Base-by-base conservation (phyloP, 2,888 invertebrate species). In the Agriopis leucophaearia region DNA sequence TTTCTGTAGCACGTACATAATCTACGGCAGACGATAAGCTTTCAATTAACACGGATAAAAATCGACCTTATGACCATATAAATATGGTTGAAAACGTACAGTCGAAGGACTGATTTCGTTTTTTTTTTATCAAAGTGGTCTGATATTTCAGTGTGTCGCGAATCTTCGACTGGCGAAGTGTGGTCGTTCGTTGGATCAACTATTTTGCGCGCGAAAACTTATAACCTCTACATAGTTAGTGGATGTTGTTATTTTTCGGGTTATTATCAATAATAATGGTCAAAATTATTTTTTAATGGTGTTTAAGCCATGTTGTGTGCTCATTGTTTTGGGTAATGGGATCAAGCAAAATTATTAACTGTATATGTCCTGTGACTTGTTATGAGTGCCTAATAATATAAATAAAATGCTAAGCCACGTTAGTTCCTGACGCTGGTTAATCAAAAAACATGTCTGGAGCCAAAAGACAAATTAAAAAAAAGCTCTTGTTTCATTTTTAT, bases 121-220 rank as follows among this genome's bases (percentile, higher is more conserved):
- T 55, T 60, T 55, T 72, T 72, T 72, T 70, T 64, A 66, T 68
- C 61, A 70, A 38, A 27, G 50, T 38, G 63, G 55, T 51, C 66
- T 62, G 64, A 50, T 60, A 47, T 70, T 64, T 72, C 74, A 74
- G 74, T 74, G 9, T 55, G 68, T 60, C 58, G 60, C 50, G 64
- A 69, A 71, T 60, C 68, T 69, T 73, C 63, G 70, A 61, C 40
- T 42, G 35, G 42, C 1, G 51, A 45, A 52, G 55, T 38, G 16
- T 45, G 45, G 35, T 62, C 56, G 38, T 38, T 51, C 56, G 18
- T 36, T 45, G 10, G 5, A 50, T 8, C 48, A 44, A 42, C 8
- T 51, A 38, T 18, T 60, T 57, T 56, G 27, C 64, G 68, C 68
- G 68, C 55, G 59, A 64, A 64, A 50, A 52, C 18, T 38, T 55